Base-by-base conservation (phyloP, 2,113 vertebrate species). In the Sitta europaea region DNA sequence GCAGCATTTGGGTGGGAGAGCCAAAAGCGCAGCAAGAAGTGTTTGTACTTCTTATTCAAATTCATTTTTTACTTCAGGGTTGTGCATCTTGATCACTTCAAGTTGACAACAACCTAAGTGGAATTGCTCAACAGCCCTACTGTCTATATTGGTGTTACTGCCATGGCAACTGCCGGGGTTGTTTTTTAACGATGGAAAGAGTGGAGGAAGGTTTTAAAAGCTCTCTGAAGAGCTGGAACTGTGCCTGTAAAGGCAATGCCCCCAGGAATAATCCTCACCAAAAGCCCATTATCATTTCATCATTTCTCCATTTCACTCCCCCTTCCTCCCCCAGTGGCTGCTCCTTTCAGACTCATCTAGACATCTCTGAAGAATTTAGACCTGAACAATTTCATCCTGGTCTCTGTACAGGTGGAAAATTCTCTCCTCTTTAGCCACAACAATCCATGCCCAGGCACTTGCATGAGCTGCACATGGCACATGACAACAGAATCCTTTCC, bases 131-230 rank as follows among this genome's bases (percentile, higher is more conserved):
- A 48, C 25, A 51, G 66, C 53, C 43, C 42, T 47, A 8, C 42
- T n/a, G 24, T 38, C 33, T 24, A 0, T 14, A 28, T 2, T 6
- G 53, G 45, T 17, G 36, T 38, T 35, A 74, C 1, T 55, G 33
- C 70, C 27, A 12, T 1, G 14, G 53, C 42, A 63, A 53, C 50
- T 35, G 33, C 18, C 0, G 0, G 24, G 53, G 2, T n/a, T 59
- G 42, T 1, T 40, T 86, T 75, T 55, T 9, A 51, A 57, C 0
- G 4, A 21, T 3, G 11, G 42, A 19, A 66, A 29, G 22, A 33
- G 8, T 0, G 6, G 38, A 73, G 25, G 36, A 11, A 54, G 38
- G 17, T 35, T 76, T 61, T 31, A 38, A 70, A 75, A 66, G 45
- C 48, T 9, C 70, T 51, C 84, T 20, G 38, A 42, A 19, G 45